Base-by-base conservation (phyloP, 2,797 vertebrate genomes). In the Nothura maculosa region DNA sequence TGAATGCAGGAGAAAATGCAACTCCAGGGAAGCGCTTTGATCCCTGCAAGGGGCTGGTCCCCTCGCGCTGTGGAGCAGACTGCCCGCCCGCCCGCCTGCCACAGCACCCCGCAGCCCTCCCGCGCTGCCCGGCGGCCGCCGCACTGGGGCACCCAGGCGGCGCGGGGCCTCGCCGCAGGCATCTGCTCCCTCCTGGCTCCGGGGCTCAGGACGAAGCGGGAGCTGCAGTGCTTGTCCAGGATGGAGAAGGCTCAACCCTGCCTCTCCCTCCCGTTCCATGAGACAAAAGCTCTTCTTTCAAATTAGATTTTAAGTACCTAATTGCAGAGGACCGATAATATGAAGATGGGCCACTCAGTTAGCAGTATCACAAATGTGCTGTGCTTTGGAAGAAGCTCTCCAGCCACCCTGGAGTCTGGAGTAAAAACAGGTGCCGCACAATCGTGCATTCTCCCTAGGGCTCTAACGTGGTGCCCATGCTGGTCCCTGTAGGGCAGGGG, bases 261-360 rank as follows among this genome's bases (percentile, higher is more conserved):
- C 22, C 28, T 87, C 38, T 73, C 62, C 60, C 2, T 1, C 28
- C 4, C 0, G 2, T 70, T 74, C 82, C 47, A 13, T 25, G 47
- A 48, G 47, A 48, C 47, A 48, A 25, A 48, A 48, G 24, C 22
- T 48, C 12, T 48, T 62, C 63, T 80, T 73, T 60, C 64, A 57
- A 52, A 85, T 3, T 85, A 52, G 20, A n/a, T 87, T 85, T 92
- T 90, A 88, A 85, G 64, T 81, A 86, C 76, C 54, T 62, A 77
- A 80, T 28, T 55, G 54, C 81, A 50, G 55, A 87, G 62, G 28
- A 74, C 58, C 24, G 75, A 38, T 72, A 40, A 55, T 89, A 55
- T 38, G 80, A 93, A 57, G 50, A 73, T 70, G 38, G 66, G 34
- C 69, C 68, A 89, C 77, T 81, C 73, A 86, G 62, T 69, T 34